phyloP scores from a whole-genome alignment of 1,140 invertebrate species.

The Brachystomella parvula region DNA sequence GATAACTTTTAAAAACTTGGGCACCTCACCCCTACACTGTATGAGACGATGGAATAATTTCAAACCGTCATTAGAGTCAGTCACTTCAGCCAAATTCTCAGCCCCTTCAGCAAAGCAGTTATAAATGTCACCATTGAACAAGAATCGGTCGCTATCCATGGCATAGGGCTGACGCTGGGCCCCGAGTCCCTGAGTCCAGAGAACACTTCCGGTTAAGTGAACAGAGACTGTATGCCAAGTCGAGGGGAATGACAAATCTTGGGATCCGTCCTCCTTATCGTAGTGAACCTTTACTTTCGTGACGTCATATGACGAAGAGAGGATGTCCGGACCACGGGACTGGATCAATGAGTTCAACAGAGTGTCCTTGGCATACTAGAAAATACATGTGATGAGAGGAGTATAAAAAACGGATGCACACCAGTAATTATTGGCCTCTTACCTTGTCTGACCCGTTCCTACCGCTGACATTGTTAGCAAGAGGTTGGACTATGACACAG shows the following conservation, averaged over 20 bases:
- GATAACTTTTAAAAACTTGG: slow-evolving; percentile 47
- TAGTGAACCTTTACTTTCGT: not conserved
- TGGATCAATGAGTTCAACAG: not conserved
- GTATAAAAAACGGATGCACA: not conserved
- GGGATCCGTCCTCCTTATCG: not conserved
- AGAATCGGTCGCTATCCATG: slow-evolving; percentile 48
- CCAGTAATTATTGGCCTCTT: not conserved
- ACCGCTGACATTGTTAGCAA: not conserved
- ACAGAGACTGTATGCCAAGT: not conserved
- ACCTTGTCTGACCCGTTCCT: not conserved
- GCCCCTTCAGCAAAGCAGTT: slow-evolving; percentile 1
- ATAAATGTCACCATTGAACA: slow-evolving; percentile 77
- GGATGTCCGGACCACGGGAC: too few species aligned
- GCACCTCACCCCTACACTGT: slow-evolving; percentile 40
- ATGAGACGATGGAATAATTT: slow-evolving; percentile 21
- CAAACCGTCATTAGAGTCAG: slow-evolving; percentile 39
- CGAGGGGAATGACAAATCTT: not conserved
- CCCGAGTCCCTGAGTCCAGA: slow-evolving; percentile 60
- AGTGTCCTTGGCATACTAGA: not conserved
- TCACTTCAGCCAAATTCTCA: slow-evolving; percentile 16
- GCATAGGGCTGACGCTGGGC: slow-evolving; percentile 53
- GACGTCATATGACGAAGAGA: not conserved
- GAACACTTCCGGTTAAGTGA: slow-evolving; percentile 47
- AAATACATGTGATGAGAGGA: not conserved
- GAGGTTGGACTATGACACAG: not conserved